phyloP scores from a whole-genome alignment of 2,888 invertebrate genomes.

The Nycteola revayana region DNA sequence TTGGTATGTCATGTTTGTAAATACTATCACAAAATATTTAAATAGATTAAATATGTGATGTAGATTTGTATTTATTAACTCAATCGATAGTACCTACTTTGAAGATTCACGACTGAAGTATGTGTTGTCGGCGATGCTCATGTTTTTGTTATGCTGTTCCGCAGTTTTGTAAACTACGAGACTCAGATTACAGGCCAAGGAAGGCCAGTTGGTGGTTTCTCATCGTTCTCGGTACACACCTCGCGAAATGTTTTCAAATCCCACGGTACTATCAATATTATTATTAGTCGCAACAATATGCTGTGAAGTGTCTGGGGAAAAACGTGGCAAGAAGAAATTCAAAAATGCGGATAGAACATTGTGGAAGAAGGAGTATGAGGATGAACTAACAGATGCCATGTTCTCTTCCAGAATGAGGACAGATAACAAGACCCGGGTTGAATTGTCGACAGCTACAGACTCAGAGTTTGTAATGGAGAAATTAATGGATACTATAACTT shows the following conservation, averaged over 20 bases:
- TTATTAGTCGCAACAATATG: conserved; percentile 27
- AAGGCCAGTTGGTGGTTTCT: conserved; percentile 13
- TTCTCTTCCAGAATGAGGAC: conserved; percentile 42
- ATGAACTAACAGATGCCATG: conserved; percentile 65
- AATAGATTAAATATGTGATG: too few relatives aligned
- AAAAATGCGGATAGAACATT: conserved; percentile 49
- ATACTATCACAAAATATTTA: conserved; percentile 26
- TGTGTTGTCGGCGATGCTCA: conserved; percentile 43
- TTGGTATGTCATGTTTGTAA: conserved; percentile 17
- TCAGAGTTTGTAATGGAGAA: conserved; percentile 65
- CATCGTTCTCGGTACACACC: conserved; percentile 37
- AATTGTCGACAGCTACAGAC: conserved; percentile 44
- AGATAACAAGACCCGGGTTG: conserved; percentile 52
- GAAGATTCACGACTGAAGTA: conserved; percentile 36
- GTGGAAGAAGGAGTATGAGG: conserved; percentile 73
- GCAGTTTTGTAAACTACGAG: conserved; percentile 49
- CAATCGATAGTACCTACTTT: conserved; percentile 41
- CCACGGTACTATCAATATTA: conserved; percentile 32
- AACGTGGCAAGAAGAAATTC: conserved; percentile 44
- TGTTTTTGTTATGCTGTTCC: conserved; percentile 52
- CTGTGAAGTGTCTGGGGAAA: conserved; percentile 37
- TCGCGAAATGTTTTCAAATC: conserved; percentile 47
- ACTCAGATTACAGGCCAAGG: background rate
- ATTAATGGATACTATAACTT: conserved; percentile 64
- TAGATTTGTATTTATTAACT: too few relatives aligned